Base-by-base conservation (phyloP, 2,888 invertebrate genomes). In the Amphimallon solstitiale region DNA sequence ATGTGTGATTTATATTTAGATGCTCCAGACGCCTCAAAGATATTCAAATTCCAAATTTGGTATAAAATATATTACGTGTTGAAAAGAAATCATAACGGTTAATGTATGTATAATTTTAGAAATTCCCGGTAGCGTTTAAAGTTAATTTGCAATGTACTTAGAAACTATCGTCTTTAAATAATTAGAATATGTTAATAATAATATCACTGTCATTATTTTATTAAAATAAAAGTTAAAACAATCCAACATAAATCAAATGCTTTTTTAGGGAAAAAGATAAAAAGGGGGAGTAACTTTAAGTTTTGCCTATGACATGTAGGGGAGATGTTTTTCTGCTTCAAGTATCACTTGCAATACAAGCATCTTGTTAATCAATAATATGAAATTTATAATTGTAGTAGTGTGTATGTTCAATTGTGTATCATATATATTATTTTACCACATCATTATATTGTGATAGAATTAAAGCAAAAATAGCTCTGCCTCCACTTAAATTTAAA, bases 1-100 rank as follows among this genome's bases (percentile, higher is more conserved):
- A 76, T 76, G 76, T 76, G 76, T 71, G 71, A 64, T 66, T 68
- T 74, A 76, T 70, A 73, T 70, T 72, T 74, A 76, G 70, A 67
- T 67, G 51, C 62, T 68, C 69, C 40, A 56, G 19, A 40, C 38
- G 9, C 51, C 29, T 5, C 5, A 29, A 5, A 10, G 15, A 35
- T 17, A 35, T 35, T 38, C 45, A 70, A 72, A 68, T 67, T 66
- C 73, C 74, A 72, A 74, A 75, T 72, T 75, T 71, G 74, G 74
- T 56, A 46, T 46, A 60, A 43, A 43, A 1, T 15, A 43, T 10
- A 10, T 14, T 15, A n/a, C 10, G 43, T 15, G 9, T 29, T 29
- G 29, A 29, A 1, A 40, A 40, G 4, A 14, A 40, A 40, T 40
- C n/a, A 1, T 40, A 52, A 19, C 38, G 19, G 38, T 52, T 52